Evolutionary conservation across 2,113 vertebrate species (phyloP).

Genomic region (Hucho hucho): DNA sequence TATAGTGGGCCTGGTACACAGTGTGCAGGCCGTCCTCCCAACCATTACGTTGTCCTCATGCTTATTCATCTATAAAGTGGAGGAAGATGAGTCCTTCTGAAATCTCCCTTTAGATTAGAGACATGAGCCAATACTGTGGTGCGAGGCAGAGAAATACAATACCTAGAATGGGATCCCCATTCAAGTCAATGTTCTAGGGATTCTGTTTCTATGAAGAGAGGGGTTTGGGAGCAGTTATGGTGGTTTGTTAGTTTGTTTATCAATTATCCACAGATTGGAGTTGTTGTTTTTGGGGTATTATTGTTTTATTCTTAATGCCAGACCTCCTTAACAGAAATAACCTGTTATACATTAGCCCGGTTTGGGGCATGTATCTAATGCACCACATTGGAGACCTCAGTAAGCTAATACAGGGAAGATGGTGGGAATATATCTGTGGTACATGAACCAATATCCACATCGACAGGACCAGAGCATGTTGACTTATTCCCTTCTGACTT

Average conservation of each 20-base stretch:
- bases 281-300: background rate
- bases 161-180: too few species aligned
- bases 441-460: constrained; percentile 13
- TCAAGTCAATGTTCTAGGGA: too few species aligned
- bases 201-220: background rate
- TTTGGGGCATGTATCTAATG: constrained; percentile 19
- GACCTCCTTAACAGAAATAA: constrained; percentile 17
- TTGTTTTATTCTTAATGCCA: constrained; percentile 16
- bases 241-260: constrained; percentile 1
- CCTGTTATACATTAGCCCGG: constrained; percentile 19
- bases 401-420: constrained; percentile 7
- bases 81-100: constrained; percentile 33
- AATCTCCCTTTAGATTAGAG: constrained; percentile 10
- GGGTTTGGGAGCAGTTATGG: constrained; percentile 7
- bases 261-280: background rate
- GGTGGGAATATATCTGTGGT: constrained; percentile 5
- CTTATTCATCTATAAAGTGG: constrained; percentile 25
- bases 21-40: constrained; percentile 21
- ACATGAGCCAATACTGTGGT: constrained; percentile 3
- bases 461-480: constrained; percentile 1
- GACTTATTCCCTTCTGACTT: constrained; percentile 14
- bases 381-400: background rate
- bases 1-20: constrained; percentile 10
- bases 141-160: background rate
- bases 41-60: constrained; percentile 25